These are phyloP conservation scores for Podargus strigoides DNA, from an alignment of 2,797 vertebrate genomes.

Conservation along the genomic window DNA sequence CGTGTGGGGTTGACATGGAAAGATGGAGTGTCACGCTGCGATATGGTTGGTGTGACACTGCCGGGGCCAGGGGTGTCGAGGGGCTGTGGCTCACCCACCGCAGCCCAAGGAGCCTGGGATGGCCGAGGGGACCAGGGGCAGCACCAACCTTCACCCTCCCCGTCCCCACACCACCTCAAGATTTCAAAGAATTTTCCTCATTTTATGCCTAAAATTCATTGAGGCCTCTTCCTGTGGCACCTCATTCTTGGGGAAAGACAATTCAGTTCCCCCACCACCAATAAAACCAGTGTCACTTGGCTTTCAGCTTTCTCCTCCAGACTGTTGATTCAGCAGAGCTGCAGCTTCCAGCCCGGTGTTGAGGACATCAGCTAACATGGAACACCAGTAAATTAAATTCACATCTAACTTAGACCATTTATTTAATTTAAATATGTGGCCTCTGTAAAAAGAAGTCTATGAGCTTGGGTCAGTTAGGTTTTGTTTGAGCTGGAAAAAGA, in stretches of 20 bases:
- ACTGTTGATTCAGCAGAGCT: background rate
- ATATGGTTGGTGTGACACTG: too few relatives aligned
- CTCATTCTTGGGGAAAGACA: background rate
- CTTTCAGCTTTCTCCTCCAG: background rate
- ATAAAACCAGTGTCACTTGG: background rate
- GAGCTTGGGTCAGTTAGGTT: background rate
- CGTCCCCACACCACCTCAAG: background rate
- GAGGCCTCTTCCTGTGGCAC: background rate
- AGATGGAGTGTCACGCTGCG: too few relatives aligned
- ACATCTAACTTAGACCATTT: background rate
- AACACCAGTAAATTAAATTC: background rate
- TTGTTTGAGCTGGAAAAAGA: background rate
- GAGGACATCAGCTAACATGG: background rate
- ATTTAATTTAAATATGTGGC: background rate
- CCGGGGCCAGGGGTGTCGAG: too few relatives aligned
- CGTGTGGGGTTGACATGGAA: accelerated
- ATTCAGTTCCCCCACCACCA: background rate
- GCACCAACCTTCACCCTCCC: background rate
- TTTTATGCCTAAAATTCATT: background rate
- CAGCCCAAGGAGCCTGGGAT: background rate
- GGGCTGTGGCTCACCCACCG: too few relatives aligned
- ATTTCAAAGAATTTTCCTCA: background rate
- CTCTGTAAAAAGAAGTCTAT: background rate
- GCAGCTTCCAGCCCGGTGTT: background rate
- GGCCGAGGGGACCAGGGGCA: background rate